Conservation (phyloP, 2,113 vertebrate species). For the Heterocephalus glaber region DNA sequence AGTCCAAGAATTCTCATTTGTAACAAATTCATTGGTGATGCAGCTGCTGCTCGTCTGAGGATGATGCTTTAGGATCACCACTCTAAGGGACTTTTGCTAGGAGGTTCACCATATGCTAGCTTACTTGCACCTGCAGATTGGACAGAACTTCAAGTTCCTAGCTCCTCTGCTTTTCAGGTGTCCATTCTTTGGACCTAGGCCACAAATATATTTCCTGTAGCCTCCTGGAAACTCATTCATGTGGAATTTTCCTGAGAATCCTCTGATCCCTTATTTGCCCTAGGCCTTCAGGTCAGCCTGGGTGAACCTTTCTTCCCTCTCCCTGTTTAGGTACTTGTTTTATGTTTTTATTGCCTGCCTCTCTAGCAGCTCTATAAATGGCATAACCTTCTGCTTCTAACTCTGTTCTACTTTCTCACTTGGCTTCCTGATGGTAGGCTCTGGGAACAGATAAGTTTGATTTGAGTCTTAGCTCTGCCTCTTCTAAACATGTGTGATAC, state of each 20-base stretch:
- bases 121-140: background rate
- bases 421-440: background rate
- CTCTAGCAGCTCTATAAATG: background rate
- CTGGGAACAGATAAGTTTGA: background rate
- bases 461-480: background rate
- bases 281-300: background rate
- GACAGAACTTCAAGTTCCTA: background rate
- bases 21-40: background rate
- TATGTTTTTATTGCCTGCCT: background rate
- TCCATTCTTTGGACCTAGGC: background rate
- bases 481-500: background rate
- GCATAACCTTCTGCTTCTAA: background rate
- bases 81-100: background rate
- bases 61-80: background rate
- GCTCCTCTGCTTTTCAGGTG: background rate
- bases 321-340: background rate
- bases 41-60: background rate
- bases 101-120: background rate
- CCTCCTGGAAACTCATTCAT: background rate
- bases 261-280: background rate
- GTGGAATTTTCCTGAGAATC: background rate
- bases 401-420: background rate
- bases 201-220: slow-evolving; percentile 14
- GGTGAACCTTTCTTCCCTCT: background rate
- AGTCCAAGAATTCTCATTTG: background rate